Base-by-base conservation (phyloP, 2,797 vertebrate genomes). In the Chlorospingus semifuscus region DNA sequence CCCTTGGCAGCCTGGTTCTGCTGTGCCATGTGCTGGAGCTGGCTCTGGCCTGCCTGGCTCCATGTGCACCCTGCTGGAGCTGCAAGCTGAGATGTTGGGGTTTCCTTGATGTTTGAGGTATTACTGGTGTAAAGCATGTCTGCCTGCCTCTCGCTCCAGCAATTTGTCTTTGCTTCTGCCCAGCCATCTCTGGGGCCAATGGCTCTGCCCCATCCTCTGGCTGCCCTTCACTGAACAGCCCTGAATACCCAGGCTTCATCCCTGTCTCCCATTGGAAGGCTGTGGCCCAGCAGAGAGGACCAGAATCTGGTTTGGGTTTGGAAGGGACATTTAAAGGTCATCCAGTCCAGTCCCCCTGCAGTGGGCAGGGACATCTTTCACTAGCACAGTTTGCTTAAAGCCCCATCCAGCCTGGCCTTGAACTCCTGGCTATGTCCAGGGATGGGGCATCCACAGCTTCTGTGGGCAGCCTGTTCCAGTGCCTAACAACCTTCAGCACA, bases 1-100 rank as follows among this genome's bases (percentile, higher is more conserved):
- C 68, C 53, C 74, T 83, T 41, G 12, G 76, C 70, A 94, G 72
- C 46, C 39, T n/a, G 75, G 42, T 60, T 72, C 83, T 94, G 82
- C 61, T 90, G 83, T 83, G 71, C 89, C 0, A 2, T 27, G 80
- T 65, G 79, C 89, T 44, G 56, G 82, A 76, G 79, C 93, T 91
- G 87, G 47, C 64, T 85, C 46, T 0, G 20, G 55, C 22, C 60
- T 52, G 47, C 22, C 1, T 0, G 0, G 32, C 39, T 84, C 41
- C 26, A 2, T 0, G 5, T 63, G 76, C 56, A 27, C 60, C 32
- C 42, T 69, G 41, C 78, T 65, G n/a, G 24, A 75, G 36, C 70
- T 82, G 46, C n/a, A 15, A 34, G 49, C 50, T 42, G 42, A 66
- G 21, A 23, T 60, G 34, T 27, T 50, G 64, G 66, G n/a, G 32